Base-by-base conservation (phyloP, 2,888 invertebrate species). In the Ophioninae sp. region DNA sequence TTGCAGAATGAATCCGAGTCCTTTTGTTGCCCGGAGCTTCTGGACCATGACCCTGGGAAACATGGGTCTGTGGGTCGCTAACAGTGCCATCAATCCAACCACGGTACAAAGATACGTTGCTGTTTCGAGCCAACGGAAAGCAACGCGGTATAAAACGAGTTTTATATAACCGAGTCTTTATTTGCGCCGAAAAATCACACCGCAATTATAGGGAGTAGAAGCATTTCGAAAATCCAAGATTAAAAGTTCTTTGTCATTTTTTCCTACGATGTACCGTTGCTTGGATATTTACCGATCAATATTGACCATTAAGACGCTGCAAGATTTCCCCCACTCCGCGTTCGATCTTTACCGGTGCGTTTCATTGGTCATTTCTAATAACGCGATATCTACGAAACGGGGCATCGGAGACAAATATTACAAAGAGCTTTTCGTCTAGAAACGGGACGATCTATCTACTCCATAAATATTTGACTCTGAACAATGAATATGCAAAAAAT, bases 41-140 rank as follows among this genome's bases (percentile, higher is more conserved):
- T 94, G 94, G 89, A 94, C 94, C 0, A 94, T 95, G 6, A 93
- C 94, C 0, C 84, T 95, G 83, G 95, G 95, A 20, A 89, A 94
- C 37, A 94, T 93, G 30, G 93, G 94, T 13, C 94, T 94, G 74
- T 95, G 94, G 94, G 91, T 94, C 0, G 93, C 94, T 90, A 93
- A 93, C 85, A 91, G 94, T 69, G 94, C 94, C 0, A 90, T 95
- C 7, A 94, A 94, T 86, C 95, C 95, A 83, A 94, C 94, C 10
- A 94, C 94, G 0, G 89, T 95, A 1, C 95, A 95, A 89, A 94
- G 95, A 85, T 94, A 95, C 65, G 90, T 94, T 23, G 94, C 95
- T 2, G 93, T 95, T 41, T 92, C 91, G 50, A 77, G 41, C 21
- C 44, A 57, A 50, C 73, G 77, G 20, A 93, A 94, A 84, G 94